These are phyloP conservation scores for Nudaria mundana DNA, from an alignment of 2,888 invertebrate species.

Conservation along the genomic window DNA sequence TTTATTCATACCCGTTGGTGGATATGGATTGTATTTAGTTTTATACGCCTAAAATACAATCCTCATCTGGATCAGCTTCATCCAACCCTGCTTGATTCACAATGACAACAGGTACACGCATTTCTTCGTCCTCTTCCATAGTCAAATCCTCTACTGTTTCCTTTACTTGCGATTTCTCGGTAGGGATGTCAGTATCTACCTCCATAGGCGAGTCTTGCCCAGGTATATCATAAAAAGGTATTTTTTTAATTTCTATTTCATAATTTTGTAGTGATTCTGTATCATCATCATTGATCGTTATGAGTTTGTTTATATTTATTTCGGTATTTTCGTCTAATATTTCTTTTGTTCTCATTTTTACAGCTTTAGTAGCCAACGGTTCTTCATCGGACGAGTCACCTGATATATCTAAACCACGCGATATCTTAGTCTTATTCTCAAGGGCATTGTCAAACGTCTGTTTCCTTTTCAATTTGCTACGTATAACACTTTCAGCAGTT, in stretches of 20 bases:
- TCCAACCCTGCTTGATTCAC: conserved; percentile 2
- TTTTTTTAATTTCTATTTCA: neutral
- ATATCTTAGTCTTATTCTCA: neutral
- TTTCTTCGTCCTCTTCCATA: neutral
- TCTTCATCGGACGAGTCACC: conserved; percentile 63
- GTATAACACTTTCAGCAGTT: neutral
- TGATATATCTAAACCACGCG: neutral
- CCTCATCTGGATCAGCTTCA: neutral
- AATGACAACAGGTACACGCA: conserved; percentile 1
- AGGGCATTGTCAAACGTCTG: neutral
- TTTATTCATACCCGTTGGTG: no score
- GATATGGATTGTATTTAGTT: no score
- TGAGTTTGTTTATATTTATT: neutral
- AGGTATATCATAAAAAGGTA: neutral
- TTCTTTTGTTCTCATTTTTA: conserved; percentile 32
- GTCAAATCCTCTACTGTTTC: no score
- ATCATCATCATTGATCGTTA: neutral
- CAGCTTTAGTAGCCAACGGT: conserved; percentile 54
- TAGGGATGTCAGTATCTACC: no score
- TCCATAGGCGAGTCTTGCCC: no score
- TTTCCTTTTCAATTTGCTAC: conserved; percentile 2
- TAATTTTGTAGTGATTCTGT: neutral
- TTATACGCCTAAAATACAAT: conserved; percentile 12
- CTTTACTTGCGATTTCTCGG: no score
- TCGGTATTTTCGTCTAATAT: neutral